Conservation (phyloP, 2,888 invertebrate species). For the Lepidonotus clava region DNA sequence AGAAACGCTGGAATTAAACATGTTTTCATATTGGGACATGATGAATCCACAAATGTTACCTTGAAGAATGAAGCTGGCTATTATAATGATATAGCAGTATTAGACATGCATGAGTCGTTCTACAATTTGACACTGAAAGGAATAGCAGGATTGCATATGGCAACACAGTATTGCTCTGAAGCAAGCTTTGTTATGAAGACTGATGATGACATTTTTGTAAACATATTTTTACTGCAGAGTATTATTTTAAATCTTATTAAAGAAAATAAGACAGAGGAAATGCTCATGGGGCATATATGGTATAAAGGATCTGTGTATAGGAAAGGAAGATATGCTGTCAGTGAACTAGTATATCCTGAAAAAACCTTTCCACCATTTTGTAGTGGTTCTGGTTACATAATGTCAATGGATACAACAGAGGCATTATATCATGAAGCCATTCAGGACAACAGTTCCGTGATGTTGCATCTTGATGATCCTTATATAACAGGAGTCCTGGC, state of each 20-base stretch:
- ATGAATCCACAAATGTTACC: background rate
- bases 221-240: too few species aligned
- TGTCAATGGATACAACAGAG: constrained; percentile 21
- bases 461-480: constrained; percentile 7
- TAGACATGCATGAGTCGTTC: too few species aligned
- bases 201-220: too few species aligned
- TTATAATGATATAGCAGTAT: too few species aligned
- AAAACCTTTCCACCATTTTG: background rate
- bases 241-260: too few species aligned
- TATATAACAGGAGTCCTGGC: constrained; percentile 25
- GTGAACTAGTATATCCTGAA: background rate
- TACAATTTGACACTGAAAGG: too few species aligned
- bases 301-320: background rate
- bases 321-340: constrained; percentile 6
- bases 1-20: background rate
- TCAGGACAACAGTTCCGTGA: background rate
- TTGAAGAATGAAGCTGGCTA: background rate
- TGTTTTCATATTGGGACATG: background rate
- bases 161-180: too few species aligned
- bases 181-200: too few species aligned
- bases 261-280: background rate
- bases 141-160: too few species aligned
- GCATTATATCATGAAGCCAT: background rate
- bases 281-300: background rate
- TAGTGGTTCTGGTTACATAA: background rate